Conservation (phyloP, 2,888 invertebrate species). For the Apodemia duryi region DNA sequence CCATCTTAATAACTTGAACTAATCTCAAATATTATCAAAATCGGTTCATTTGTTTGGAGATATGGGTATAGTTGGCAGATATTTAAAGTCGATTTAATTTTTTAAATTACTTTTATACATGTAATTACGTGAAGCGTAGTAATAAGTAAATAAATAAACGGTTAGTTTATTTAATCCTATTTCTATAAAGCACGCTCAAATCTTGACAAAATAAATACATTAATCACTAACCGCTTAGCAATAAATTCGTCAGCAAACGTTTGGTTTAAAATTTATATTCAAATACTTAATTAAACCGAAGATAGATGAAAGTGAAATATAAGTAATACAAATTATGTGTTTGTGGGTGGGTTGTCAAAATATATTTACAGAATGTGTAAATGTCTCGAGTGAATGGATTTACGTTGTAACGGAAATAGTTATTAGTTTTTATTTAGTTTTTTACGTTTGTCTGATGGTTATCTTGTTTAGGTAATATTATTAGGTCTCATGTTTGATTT, state of each 20-base stretch:
- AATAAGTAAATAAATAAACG: not conserved
- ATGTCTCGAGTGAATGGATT: not conserved
- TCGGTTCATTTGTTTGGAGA: not conserved
- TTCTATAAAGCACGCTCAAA: too few relatives aligned
- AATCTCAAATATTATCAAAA: too few relatives aligned
- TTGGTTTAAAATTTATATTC: not conserved
- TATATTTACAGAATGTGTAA: not conserved
- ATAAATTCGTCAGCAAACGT: not conserved
- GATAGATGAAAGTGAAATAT: constrained; percentile 14
- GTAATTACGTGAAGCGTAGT: too few relatives aligned
- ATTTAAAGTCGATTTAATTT: too few relatives aligned
- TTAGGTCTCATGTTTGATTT: too few relatives aligned
- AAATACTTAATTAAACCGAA: not conserved
- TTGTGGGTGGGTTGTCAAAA: constrained; percentile 1
- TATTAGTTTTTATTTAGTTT: not conserved
- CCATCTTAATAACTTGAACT: too few relatives aligned
- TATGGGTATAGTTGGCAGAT: not conserved
- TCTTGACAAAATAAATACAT: constrained; percentile 6
- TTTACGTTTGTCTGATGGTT: not conserved
- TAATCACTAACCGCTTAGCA: not conserved
- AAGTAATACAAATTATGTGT: constrained; percentile 12
- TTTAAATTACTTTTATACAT: too few relatives aligned
- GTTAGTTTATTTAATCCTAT: not conserved
- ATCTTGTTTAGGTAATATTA: not conserved
- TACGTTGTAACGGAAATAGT: not conserved